A percentile compares a stretch with the other conserved stretches of the same genome.
These are phyloP conservation scores for Apeltes quadracus DNA, from an alignment of 2,113 vertebrate genomes.

Conservation along the genomic window DNA sequence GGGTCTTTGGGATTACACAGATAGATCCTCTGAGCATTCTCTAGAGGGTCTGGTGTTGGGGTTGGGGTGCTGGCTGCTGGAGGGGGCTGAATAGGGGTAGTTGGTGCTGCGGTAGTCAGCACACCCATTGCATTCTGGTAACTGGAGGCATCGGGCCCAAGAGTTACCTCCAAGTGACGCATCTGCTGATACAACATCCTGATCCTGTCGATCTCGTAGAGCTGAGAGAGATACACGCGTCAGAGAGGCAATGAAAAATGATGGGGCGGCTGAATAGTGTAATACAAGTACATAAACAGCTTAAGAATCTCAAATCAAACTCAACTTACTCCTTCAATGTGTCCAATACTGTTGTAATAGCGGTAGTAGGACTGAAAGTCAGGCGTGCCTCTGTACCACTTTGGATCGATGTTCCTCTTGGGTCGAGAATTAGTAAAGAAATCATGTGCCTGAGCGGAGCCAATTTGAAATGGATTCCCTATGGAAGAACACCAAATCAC, in stretches of 20 bases:
- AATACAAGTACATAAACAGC: background rate
- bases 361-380: conserved; percentile 81
- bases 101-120: conserved; percentile 40
- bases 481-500: background rate
- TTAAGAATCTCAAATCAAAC: background rate
- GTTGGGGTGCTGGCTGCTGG: conserved; percentile 57
- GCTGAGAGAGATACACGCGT: conserved; percentile 44
- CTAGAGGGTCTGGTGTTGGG: conserved; percentile 63
- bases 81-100: conserved; percentile 57
- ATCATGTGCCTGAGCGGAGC: conserved; percentile 60
- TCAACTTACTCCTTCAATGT: conserved; percentile 75
- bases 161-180: conserved; percentile 75
- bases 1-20: conserved; percentile 76
- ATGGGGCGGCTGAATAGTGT: background rate
- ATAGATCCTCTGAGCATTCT: conserved; percentile 66
- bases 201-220: conserved; percentile 81
- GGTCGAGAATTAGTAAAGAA: conserved; percentile 72
- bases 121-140: conserved; percentile 75
- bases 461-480: conserved; percentile 58
- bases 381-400: conserved; percentile 71
- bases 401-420: conserved; percentile 67
- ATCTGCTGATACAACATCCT: conserved; percentile 80
- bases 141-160: conserved; percentile 73
- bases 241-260: background rate
- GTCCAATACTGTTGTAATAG: conserved; percentile 81